Conservation (phyloP, 2,888 invertebrate genomes). For the Petrophora chlorosata region DNA sequence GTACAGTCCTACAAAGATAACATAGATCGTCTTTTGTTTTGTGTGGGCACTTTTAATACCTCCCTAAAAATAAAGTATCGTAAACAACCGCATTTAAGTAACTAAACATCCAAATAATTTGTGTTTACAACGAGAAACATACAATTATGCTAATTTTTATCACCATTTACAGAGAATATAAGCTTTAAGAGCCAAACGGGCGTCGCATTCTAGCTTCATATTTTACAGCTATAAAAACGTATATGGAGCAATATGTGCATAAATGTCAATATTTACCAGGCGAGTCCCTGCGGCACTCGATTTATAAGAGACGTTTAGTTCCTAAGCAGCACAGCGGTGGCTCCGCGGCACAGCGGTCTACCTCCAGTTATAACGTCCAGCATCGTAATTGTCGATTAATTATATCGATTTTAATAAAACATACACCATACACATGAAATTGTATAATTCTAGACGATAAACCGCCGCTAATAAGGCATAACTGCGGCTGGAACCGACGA, state of each 20-base stretch:
- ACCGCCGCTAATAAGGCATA: conserved; percentile 74
- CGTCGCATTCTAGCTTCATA: conserved; percentile 73
- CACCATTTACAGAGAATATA: conserved; percentile 67
- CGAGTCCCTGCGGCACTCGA: conserved; percentile 49
- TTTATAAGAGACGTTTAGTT: conserved; percentile 68
- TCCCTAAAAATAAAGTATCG: conserved; percentile 55
- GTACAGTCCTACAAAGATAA: no score
- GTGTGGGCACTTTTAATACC: conserved; percentile 48
- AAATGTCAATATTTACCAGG: conserved; percentile 79
- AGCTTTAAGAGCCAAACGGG: conserved; percentile 65
- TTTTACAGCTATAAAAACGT: conserved; percentile 80
- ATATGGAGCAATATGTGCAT: conserved; percentile 84
- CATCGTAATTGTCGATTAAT: conserved; percentile 82
- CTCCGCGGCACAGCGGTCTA: conserved; percentile 73
- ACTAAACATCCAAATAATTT: conserved; percentile 68
- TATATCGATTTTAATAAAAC: conserved; percentile 80
- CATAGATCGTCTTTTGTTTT: conserved; percentile 10
- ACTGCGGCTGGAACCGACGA: conserved; percentile 59
- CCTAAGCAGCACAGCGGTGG: conserved; percentile 56
- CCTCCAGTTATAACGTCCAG: conserved; percentile 72
- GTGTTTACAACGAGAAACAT: conserved; percentile 70
- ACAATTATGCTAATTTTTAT: conserved; percentile 81
- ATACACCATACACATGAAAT: conserved; percentile 75
- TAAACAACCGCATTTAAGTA: conserved; percentile 62
- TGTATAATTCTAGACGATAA: conserved; percentile 76